Evolutionary conservation across 2,888 invertebrate species (phyloP).

Genomic region (Monochamus alternatus): DNA sequence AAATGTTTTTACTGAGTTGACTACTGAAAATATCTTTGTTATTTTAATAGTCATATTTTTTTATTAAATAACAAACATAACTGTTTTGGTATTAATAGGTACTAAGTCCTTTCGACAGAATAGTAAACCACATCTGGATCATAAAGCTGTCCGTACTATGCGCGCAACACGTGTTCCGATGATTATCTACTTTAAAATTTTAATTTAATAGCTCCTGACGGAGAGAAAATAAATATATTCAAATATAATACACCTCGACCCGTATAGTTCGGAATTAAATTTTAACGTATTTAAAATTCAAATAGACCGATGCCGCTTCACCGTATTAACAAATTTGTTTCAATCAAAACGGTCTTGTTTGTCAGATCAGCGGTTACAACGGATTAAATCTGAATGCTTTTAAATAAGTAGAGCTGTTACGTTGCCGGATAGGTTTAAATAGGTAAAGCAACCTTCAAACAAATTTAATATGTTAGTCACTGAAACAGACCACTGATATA

Average conservation of each 20-base stretch:
- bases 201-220: slow-evolving; percentile 21
- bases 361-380: slow-evolving; percentile 20
- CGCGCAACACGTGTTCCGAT: slow-evolving; percentile 21
- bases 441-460: slow-evolving; percentile 25
- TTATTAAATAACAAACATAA: too few relatives aligned
- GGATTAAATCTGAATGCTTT: slow-evolving; percentile 29
- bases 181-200: slow-evolving; percentile 27
- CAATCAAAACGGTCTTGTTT: slow-evolving; percentile 21
- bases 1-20: too few relatives aligned
- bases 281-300: slow-evolving; percentile 33
- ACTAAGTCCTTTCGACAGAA: too few relatives aligned
- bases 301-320: slow-evolving; percentile 12
- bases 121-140: background rate
- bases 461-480: slow-evolving; percentile 8
- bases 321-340: slow-evolving; percentile 33
- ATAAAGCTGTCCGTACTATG: slow-evolving; percentile 11
- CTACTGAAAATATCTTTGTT: too few relatives aligned
- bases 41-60: too few relatives aligned
- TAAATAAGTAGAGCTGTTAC: slow-evolving; percentile 18
- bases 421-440: slow-evolving; percentile 12
- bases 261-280: slow-evolving; percentile 26
- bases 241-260: slow-evolving; percentile 27
- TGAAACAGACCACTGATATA: too few relatives aligned
- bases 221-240: slow-evolving; percentile 30
- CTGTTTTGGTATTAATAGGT: too few relatives aligned